phyloP scores from a whole-genome alignment of 2,797 vertebrate genomes.

The Acanthurus tractus region DNA sequence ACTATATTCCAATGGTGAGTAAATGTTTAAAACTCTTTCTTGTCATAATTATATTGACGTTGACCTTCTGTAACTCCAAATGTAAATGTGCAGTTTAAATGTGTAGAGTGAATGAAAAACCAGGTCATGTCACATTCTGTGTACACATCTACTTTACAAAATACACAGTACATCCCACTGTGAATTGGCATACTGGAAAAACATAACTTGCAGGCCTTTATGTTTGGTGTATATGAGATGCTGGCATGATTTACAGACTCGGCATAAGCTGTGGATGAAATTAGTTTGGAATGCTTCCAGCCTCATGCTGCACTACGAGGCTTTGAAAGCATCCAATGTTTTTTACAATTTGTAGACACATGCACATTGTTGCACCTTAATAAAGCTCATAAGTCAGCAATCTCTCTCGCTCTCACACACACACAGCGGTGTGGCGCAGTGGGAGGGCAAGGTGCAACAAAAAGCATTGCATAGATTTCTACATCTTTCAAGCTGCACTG shows the following conservation, averaged over 20 bases:
- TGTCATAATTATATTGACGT: too few species aligned
- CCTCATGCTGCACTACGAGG: not conserved
- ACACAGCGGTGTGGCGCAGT: not conserved
- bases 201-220: constrained; percentile 1
- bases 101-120: not conserved
- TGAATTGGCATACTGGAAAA: constrained; percentile 8
- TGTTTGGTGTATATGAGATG: constrained; percentile 20
- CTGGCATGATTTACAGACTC: constrained; percentile 28
- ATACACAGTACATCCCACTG: not conserved
- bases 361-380: constrained; percentile 11
- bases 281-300: constrained; percentile 26
- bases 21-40: too few species aligned
- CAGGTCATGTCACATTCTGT: not conserved
- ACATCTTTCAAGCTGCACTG: not conserved
- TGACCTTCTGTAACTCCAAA: not conserved
- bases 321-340: constrained; percentile 10
- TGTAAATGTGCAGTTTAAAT: not conserved
- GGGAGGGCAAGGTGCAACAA: not conserved
- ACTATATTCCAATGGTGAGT: too few species aligned
- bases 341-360: constrained; percentile 5
- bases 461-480: not conserved
- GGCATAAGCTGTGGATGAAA: constrained; percentile 22
- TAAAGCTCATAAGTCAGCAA: constrained; percentile 22
- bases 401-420: not conserved
- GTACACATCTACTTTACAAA: not conserved